These are phyloP conservation scores for Sitta europaea DNA, from an alignment of 2,113 vertebrate genomes.

Conservation along the genomic window DNA sequence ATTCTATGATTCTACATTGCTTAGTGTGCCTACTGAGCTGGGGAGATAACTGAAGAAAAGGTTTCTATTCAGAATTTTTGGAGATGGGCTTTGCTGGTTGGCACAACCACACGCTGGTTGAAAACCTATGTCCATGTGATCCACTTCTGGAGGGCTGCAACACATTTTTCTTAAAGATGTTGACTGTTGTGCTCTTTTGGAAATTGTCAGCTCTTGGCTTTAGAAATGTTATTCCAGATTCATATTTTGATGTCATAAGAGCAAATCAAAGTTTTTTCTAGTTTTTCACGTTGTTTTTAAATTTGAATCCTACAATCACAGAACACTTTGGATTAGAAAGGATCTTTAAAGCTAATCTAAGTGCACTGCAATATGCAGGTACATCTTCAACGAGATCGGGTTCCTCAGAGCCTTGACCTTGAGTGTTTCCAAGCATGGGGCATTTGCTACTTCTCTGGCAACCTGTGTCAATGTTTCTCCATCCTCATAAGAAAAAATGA, in stretches of 20 bases:
- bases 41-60: background rate
- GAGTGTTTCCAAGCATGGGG: background rate
- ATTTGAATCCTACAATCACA: background rate
- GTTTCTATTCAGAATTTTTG: background rate
- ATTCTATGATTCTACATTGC: background rate
- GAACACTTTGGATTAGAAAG: background rate
- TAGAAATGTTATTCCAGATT: background rate
- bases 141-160: background rate
- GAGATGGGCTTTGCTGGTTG: background rate
- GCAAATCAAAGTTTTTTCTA: background rate
- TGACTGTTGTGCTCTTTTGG: background rate
- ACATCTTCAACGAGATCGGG: background rate
- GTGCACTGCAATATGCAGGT: background rate
- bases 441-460: background rate
- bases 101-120: fast-evolving
- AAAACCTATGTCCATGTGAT: background rate
- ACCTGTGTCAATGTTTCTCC: background rate
- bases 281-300: background rate
- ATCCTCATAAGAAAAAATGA: too few relatives aligned
- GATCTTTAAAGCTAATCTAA: background rate
- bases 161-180: background rate
- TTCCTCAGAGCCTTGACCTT: background rate
- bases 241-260: background rate
- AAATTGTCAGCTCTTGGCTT: background rate
- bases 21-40: background rate